These are phyloP conservation scores for Burhinus oedicnemus DNA, from an alignment of 2,113 vertebrate species.

Conservation along the genomic window DNA sequence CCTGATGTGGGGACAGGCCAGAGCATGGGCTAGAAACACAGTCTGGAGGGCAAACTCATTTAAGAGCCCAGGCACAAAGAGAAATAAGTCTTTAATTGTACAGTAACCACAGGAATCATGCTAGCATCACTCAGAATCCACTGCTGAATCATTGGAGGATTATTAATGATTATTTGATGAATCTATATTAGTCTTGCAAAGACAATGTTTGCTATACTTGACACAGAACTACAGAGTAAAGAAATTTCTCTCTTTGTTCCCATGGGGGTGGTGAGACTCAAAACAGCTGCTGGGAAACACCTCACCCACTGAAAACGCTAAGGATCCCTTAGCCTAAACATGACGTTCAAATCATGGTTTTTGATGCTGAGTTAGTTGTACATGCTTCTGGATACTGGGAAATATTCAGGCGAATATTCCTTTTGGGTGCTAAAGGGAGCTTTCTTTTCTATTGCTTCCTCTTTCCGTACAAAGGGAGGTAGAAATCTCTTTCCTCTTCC, in stretches of 20 bases:
- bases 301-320: background rate
- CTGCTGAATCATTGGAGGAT: background rate
- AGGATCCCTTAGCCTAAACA: too few relatives aligned
- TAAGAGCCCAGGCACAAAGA: background rate
- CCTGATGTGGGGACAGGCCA: background rate
- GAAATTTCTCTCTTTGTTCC: background rate
- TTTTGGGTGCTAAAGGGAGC: background rate
- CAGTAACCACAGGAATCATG: background rate
- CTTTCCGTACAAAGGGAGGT: background rate
- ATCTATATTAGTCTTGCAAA: background rate
- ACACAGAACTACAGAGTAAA: background rate
- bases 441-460: background rate
- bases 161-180: background rate
- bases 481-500: background rate
- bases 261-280: background rate
- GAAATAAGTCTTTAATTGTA: background rate
- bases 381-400: background rate
- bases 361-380: accelerated
- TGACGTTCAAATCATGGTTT: accelerated
- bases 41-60: background rate
- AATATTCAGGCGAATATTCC: background rate
- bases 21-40: background rate
- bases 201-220: background rate
- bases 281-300: background rate
- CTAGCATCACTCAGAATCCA: background rate